Percentiles rank a stretch among this genome's conserved stretches.
Evolutionary conservation across 2,888 invertebrate species (phyloP).

Genomic region (Anticlea derivata): DNA sequence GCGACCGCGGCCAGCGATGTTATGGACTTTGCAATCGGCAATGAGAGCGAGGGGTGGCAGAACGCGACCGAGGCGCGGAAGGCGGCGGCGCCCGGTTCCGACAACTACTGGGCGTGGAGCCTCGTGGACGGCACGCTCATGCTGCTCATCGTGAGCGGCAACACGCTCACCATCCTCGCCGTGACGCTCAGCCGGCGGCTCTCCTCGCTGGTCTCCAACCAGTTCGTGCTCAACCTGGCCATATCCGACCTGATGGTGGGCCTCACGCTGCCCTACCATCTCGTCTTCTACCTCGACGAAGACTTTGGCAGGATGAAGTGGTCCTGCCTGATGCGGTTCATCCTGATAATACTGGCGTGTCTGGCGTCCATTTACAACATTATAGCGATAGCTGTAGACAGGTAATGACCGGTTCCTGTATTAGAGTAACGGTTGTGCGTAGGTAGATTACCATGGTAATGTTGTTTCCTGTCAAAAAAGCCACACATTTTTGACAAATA

Average conservation of each 20-base stretch:
- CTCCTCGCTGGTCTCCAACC: slow-evolving; percentile 88
- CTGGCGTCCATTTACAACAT: slow-evolving; percentile 91
- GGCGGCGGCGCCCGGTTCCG: slow-evolving; percentile 54
- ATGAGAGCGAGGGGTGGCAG: slow-evolving; percentile 69
- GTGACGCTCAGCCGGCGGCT: slow-evolving; percentile 88
- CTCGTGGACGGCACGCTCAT: slow-evolving; percentile 86
- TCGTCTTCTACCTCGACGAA: slow-evolving; percentile 87
- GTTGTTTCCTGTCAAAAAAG: too few relatives aligned
- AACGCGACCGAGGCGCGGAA: slow-evolving; percentile 61
- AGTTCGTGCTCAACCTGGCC: slow-evolving; percentile 91
- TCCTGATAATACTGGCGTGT: slow-evolving; percentile 89
- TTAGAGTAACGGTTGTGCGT: slow-evolving; percentile 28
- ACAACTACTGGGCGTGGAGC: slow-evolving; percentile 85
- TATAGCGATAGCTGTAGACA: slow-evolving; percentile 90
- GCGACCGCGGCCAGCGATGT: slow-evolving; percentile 79
- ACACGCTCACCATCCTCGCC: slow-evolving; percentile 89
- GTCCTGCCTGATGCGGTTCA: slow-evolving; percentile 89
- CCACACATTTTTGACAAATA: too few relatives aligned
- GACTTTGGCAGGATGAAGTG: slow-evolving; percentile 84
- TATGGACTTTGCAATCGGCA: slow-evolving; percentile 76
- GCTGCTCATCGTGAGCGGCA: slow-evolving; percentile 87
- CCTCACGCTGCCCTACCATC: slow-evolving; percentile 89
- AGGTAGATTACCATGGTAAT: too few relatives aligned
- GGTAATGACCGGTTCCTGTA: slow-evolving; percentile 62
- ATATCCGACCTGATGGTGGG: slow-evolving; percentile 92